Conservation (phyloP, 2,888 invertebrate genomes). For the Limnephilus lunatus region DNA sequence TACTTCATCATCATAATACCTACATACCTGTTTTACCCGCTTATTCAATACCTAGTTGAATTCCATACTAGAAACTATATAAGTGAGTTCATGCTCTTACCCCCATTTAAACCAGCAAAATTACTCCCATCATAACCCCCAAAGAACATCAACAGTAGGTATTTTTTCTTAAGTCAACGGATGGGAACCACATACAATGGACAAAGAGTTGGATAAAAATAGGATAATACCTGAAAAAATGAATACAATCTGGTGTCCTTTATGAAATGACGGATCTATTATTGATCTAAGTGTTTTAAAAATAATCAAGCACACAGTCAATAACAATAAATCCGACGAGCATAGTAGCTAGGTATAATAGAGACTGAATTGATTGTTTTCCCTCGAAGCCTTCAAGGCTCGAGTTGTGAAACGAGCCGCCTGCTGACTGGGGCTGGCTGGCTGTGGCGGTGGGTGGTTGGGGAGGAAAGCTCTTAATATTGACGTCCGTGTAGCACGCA, state of each 20-base stretch:
- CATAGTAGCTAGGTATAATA: constrained; percentile 64
- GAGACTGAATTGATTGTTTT: constrained; percentile 63
- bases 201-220: too few relatives aligned
- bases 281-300: constrained; percentile 1
- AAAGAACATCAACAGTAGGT: not conserved
- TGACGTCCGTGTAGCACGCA: constrained; percentile 64
- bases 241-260: not conserved
- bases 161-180: not conserved
- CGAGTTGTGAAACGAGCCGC: constrained; percentile 62
- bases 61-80: too few relatives aligned
- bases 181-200: not conserved
- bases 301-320: not conserved
- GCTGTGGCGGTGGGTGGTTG: constrained; percentile 61
- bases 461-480: constrained; percentile 65
- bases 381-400: constrained; percentile 65
- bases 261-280: not conserved
- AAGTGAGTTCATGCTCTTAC: not conserved
- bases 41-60: not conserved
- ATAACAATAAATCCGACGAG: constrained; percentile 59
- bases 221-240: too few relatives aligned
- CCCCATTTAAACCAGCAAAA: not conserved
- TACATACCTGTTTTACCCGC: not conserved
- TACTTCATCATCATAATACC: not conserved
- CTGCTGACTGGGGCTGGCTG: constrained; percentile 55
- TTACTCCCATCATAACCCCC: not conserved